Conservation (phyloP, 2,888 invertebrate species). For the Brachyptera risi region DNA sequence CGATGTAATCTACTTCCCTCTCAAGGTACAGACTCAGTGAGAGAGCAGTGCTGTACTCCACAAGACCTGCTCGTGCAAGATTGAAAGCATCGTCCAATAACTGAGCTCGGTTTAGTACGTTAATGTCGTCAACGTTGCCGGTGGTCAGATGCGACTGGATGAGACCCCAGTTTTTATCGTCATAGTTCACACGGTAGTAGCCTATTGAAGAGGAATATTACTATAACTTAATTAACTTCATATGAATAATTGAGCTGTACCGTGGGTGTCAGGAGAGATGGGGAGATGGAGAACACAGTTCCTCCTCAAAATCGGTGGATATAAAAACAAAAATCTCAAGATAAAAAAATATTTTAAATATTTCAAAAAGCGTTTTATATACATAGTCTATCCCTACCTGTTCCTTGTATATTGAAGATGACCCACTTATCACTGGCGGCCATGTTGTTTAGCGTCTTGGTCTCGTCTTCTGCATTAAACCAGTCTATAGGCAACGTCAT, state of each 20-base stretch:
- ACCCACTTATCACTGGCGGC: constrained; percentile 48
- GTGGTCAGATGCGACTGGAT: constrained; percentile 61
- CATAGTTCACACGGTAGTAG: constrained; percentile 71
- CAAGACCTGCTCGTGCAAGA: constrained; percentile 62
- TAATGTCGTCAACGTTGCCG: constrained; percentile 45
- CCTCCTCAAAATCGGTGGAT: too few species aligned
- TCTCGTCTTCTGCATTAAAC: constrained; percentile 33
- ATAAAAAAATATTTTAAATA: too few species aligned
- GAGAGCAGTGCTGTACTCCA: constrained; percentile 60
- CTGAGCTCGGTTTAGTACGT: constrained; percentile 69
- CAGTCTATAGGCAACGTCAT: constrained; percentile 36
- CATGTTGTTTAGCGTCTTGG: constrained; percentile 37
- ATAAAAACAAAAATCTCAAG: too few species aligned
- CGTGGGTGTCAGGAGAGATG: too few species aligned
- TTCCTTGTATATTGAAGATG: constrained; percentile 58
- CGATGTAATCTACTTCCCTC: constrained; percentile 66
- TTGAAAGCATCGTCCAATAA: constrained; percentile 76
- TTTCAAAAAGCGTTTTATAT: too few species aligned
- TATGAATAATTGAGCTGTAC: too few species aligned
- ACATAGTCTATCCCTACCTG: constrained; percentile 47
- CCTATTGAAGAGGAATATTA: too few species aligned
- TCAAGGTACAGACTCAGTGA: constrained; percentile 63
- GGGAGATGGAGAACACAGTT: too few species aligned
- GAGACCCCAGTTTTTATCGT: constrained; percentile 62
- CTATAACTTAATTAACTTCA: too few species aligned